A percentile compares a stretch with the other conserved stretches of the same genome.
Conservation (phyloP, 30 jellyfish, hydroid and myxozoan species). For the Mastigias papua region DNA sequence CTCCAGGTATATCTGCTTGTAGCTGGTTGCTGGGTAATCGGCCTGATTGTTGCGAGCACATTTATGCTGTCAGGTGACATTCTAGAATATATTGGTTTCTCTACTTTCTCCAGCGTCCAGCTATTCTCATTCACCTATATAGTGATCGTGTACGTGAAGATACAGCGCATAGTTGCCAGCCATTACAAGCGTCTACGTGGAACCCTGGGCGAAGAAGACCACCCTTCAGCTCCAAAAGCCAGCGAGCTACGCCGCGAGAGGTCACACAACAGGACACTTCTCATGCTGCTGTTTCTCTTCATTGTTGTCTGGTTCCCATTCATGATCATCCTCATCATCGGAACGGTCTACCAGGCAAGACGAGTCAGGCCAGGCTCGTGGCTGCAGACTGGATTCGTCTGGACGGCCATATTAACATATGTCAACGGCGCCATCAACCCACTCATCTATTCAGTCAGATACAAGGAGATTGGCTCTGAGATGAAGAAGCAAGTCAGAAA, state of each 20-base stretch:
- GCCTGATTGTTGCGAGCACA: slow-evolving; percentile 26
- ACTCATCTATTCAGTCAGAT: slow-evolving; percentile 58
- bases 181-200: slow-evolving; percentile 18
- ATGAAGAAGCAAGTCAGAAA: slow-evolving; percentile 17
- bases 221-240: not conserved
- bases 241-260: slow-evolving; percentile 32
- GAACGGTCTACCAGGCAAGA: slow-evolving; percentile 31
- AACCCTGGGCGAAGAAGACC: not conserved
- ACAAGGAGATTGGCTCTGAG: slow-evolving; percentile 57
- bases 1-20: slow-evolving; percentile 22
- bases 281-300: slow-evolving; percentile 35
- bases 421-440: slow-evolving; percentile 78
- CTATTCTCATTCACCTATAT: slow-evolving; percentile 48
- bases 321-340: slow-evolving; percentile 49
- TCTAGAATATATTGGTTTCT: slow-evolving; percentile 54
- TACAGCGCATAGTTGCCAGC: slow-evolving; percentile 11
- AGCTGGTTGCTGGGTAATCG: slow-evolving; percentile 37
- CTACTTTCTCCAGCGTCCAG: slow-evolving; percentile 49
- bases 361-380: slow-evolving; percentile 20
- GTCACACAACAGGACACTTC: slow-evolving; percentile 27
- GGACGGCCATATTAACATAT: slow-evolving; percentile 75
- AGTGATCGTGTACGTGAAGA: slow-evolving; percentile 27
- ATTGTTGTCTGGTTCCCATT: slow-evolving; percentile 77
- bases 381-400: slow-evolving; percentile 53
- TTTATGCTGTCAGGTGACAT: slow-evolving; percentile 34